phyloP scores from a whole-genome alignment of 2,797 vertebrate species.

The Acanthis flammea region DNA sequence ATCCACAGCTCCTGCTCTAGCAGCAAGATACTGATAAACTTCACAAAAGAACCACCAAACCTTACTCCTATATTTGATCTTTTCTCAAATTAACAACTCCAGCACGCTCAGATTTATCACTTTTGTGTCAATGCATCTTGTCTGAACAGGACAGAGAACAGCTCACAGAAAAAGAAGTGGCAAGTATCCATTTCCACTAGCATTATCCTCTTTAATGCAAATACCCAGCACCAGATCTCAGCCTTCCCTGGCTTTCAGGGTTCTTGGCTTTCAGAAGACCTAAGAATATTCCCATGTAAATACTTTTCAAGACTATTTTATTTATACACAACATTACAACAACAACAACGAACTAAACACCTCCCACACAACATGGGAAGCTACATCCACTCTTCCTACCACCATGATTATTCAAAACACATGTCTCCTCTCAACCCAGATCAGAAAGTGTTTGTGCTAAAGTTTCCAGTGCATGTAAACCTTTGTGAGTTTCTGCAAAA shows the following conservation, averaged over 20 bases:
- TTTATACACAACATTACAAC: neutral
- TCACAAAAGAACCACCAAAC: neutral
- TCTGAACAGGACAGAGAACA: neutral
- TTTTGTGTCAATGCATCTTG: neutral
- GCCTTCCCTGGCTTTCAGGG: neutral
- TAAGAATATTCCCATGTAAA: neutral
- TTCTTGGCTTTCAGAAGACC: neutral
- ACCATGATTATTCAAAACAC: neutral
- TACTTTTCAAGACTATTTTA: conserved; percentile 38
- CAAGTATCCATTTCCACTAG: neutral
- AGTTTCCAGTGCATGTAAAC: conserved; percentile 43
- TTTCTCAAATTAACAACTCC: neutral
- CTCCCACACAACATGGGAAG: neutral
- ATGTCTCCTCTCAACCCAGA: neutral
- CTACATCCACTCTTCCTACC: neutral
- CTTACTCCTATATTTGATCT: neutral
- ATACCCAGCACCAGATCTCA: neutral
- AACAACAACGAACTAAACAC: neutral
- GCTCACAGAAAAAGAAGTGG: neutral
- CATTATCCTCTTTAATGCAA: neutral
- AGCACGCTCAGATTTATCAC: neutral
- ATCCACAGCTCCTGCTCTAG: neutral
- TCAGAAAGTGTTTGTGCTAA: conserved; percentile 27
- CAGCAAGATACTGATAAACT: neutral
- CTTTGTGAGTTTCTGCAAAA: neutral